Conservation (phyloP, 2,797 vertebrate genomes). For the Lithobates sylvaticus region DNA sequence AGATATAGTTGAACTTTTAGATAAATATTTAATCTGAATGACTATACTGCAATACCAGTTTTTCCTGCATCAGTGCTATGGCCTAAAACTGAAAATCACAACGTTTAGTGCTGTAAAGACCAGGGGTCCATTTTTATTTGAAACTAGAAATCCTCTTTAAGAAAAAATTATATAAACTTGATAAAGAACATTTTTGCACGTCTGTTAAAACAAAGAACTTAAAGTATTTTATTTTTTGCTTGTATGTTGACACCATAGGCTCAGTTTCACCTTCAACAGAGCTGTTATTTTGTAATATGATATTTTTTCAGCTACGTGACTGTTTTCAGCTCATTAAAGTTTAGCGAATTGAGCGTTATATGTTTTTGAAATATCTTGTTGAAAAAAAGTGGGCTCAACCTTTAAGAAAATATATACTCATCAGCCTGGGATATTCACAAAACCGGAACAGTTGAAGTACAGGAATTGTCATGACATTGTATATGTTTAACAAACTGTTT, state of each 20-base stretch:
- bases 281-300: background rate
- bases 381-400: background rate
- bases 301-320: background rate
- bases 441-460: background rate
- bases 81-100: background rate
- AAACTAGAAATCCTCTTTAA: background rate
- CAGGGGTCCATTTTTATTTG: background rate
- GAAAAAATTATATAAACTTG: background rate
- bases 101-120: background rate
- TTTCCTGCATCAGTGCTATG: background rate
- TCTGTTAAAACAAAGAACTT: background rate
- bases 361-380: background rate
- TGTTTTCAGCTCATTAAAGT: background rate
- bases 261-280: background rate
- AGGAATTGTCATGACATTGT: background rate
- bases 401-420: background rate
- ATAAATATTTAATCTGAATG: background rate
- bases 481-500: constrained; percentile 11
- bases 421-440: background rate
- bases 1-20: background rate
- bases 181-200: background rate
- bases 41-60: background rate
- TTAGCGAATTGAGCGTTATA: background rate
- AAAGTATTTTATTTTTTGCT: background rate
- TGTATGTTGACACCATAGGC: background rate